Evolutionary conservation across 1,140 invertebrate genomes (phyloP), one percentile per base, ranked within the genome.

Genomic region (Grapholita molesta): DNA sequence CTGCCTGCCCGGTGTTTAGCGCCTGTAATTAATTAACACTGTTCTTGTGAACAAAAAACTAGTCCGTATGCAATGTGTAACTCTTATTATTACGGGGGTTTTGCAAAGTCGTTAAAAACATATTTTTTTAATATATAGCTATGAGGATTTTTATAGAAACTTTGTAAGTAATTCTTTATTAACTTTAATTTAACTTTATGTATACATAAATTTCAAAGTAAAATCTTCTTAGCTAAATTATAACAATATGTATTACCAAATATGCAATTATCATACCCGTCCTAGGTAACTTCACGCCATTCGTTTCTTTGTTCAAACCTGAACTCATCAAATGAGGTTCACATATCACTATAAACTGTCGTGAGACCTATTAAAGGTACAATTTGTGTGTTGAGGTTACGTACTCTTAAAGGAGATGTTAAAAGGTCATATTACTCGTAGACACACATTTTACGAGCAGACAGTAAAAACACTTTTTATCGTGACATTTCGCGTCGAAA

Each of bases 391-490:
- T 61, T 61, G 55, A 32, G 71, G 66, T 71, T 70, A 48, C 15
- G 42, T 48, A 70, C 32, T 75, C 71, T 70, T 67, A 70, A 74
- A 70, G 66, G 53, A 66, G 70, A 74, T 74, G 77, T 78, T 73
- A 74, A 85, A 84, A 88, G 80, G 84, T 86, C 82, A 78, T 70
- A 73, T 82, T 82, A 78, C 76, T 79, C 75, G 78, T 72, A 77
- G 68, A 76, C 74, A 77, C 70, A 69, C 68, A 77, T 69, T 82
- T 88, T 85, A 82, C 78, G 70, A 70, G 53, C 38, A 21, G 57
- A 65, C 73, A 72, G 78, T 85, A 85, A 86, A 83, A 77, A 33
- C 76, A 66, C 71, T 79, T 71, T 81, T 83, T 86, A 85, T 78
- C 65, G 73, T 69, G 48, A 75, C 74, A 75, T 73, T 69, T 74